Conservation (phyloP, 2,888 invertebrate species). For the Adelphocoris suturalis region DNA sequence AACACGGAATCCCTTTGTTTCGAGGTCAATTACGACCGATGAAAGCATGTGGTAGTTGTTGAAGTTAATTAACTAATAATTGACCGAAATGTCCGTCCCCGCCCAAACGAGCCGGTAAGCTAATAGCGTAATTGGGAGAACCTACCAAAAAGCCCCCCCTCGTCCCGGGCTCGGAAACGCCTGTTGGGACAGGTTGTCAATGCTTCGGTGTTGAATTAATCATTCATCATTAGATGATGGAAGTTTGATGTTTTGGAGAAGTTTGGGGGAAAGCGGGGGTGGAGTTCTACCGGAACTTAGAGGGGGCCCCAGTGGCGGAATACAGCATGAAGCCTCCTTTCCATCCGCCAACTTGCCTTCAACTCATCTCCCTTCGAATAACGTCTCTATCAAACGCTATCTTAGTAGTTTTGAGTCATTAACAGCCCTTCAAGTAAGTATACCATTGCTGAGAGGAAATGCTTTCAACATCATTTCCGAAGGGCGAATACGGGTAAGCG, state of each 20-base stretch:
- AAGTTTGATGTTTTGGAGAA: conserved; percentile 58
- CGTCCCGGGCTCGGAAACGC: conserved; percentile 18
- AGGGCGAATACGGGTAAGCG: neutral
- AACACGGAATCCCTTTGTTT: conserved; percentile 14
- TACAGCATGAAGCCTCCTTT: conserved; percentile 27
- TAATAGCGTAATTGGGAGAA: conserved; percentile 62
- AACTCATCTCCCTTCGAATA: conserved; percentile 24
- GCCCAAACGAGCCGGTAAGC: conserved; percentile 44
- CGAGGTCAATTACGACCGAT: conserved; percentile 51
- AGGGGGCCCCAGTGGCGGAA: conserved; percentile 3
- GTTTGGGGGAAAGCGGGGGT: neutral
- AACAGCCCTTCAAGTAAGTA: conserved; percentile 22
- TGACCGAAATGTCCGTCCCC: conserved; percentile 1
- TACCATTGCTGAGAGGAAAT: conserved; percentile 5
- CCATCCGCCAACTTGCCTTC: conserved; percentile 40
- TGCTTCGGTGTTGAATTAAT: conserved; percentile 64
- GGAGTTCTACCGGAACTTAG: conserved; percentile 46
- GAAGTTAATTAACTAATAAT: conserved; percentile 65
- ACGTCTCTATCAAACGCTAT: conserved; percentile 59
- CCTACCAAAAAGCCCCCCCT: conserved; percentile 28
- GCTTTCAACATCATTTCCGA: conserved; percentile 3
- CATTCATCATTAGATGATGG: conserved; percentile 66
- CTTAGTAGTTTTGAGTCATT: conserved; percentile 50
- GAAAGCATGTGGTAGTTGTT: conserved; percentile 44
- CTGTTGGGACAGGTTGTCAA: conserved; percentile 67